Base-by-base conservation (phyloP, 2,888 invertebrate species). In the Luffia ferchaultella region DNA sequence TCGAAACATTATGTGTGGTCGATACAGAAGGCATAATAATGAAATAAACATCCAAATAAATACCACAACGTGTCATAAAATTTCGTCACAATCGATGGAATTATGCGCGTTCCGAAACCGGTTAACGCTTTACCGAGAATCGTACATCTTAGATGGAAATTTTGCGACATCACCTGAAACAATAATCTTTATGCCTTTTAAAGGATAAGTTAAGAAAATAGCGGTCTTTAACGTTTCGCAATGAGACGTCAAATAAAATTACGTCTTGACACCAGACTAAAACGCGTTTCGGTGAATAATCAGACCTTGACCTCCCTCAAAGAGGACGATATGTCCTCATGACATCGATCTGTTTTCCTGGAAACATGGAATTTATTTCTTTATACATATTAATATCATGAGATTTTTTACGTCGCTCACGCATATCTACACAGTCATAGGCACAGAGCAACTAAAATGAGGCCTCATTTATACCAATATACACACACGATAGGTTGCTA, bases 261-360 rank as follows among this genome's bases (percentile, higher is more conserved):
- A 30, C 30, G 30, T 30, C 5, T 3, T 12, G 3, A n/a, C 41
- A 48, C 48, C 41, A 18, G 42, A 41, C 18, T 18, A 40, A 42
- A 48, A 17, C 30, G 15, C 16, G 16, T n/a, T 30, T n/a, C n/a
- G 30, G 30, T 42, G 17, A 18, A 48, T 42, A 42, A 16, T 45
- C 2, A 20, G 30, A 15, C 48, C 48, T 40, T 48, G 42, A 48
- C 48, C 40, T 48, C 46, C 17, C 18, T 48, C 9, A n/a, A 42
- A 30, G 12, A 3, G 30, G 30, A 12, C 30, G 30, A 30, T 12
- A 12, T 7, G 30, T 30, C 30, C 30, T 30, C 30, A 12, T 30
- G 30, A 30, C 30, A 3, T 30, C 12, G 12, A 30, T 30, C 30
- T 30, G 30, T 30, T 12, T 3, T 12, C 12, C 30, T 30, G 30